Evolutionary conservation across 2,888 invertebrate genomes (phyloP), one percentile per base, ranked within the genome.

Genomic region (Rhogogaster chlorosoma): DNA sequence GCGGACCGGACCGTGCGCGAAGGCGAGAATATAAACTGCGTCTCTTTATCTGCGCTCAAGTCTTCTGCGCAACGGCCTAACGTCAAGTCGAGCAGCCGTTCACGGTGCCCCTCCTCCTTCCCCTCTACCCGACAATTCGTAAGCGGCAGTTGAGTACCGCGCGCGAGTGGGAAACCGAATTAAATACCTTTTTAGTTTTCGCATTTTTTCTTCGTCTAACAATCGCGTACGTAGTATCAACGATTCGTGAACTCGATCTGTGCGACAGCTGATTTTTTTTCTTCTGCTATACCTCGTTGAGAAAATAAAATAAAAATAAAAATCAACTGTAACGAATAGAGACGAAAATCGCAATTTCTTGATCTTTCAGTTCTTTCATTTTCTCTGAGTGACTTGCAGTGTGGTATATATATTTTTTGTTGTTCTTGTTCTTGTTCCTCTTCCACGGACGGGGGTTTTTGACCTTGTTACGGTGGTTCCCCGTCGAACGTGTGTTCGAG

Each of bases 61-160:
- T 83, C 45, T 45, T 83, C 83, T 83, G 83, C 83, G 83, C 83
- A 83, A 83, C 83, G 26, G 32, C 38, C 83, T 83, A 70, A 83
- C 83, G 83, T 83, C 83, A 83, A 83, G 67, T 83, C 67, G 83
- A 83, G 83, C 83, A 83, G 57, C 36, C 80, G 57, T 80, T 18
- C 80, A 22, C 61, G 22, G 22, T 57, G n/a, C 61, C 29, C 61
- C 22, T 22, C 61, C 49, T 12, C 77, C 32, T 29, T 0, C 22
- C 38, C 80, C 38, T 22, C 36, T 77, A 15, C 15, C 18, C 45
- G 38, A 26, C 53, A 3, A 80, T 22, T 61, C 80, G 61, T 38
- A 73, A 73, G 71, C 71, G 42, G 71, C 70, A 70, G 70, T 36
- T 32, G 70, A 70, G 70, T 70, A 70, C 70, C 70, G 70, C 71